phyloP scores from a whole-genome alignment of 2,888 invertebrate genomes.

The Pollenia labialis region DNA sequence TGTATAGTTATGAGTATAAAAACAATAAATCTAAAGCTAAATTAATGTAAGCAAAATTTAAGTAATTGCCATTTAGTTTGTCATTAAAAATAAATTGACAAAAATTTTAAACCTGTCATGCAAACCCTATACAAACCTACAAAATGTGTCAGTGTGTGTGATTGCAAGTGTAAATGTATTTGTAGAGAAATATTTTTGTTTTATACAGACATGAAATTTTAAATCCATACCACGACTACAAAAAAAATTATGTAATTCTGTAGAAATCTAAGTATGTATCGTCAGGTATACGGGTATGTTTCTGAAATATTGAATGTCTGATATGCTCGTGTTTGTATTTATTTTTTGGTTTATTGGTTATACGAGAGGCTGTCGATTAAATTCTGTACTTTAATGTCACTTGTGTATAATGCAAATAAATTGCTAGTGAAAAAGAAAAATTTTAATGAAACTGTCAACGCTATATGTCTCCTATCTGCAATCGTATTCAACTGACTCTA shows the following conservation, averaged over 20 bases:
- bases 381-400: conserved; percentile 71
- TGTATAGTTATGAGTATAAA: background rate
- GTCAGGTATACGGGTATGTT: background rate
- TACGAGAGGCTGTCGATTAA: conserved; percentile 70
- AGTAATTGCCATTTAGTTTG: conserved; percentile 41
- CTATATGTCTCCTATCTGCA: conserved; percentile 59
- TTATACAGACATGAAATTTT: conserved; percentile 10
- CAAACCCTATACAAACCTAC: conserved; percentile 26
- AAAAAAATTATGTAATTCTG: background rate
- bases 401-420: conserved; percentile 74
- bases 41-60: conserved; percentile 29
- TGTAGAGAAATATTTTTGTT: no score
- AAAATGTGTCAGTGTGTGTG: background rate
- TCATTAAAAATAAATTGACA: background rate
- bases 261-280: background rate
- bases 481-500: conserved; percentile 46
- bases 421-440: conserved; percentile 72
- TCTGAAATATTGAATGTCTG: conserved; percentile 40
- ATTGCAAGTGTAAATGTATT: no score
- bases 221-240: background rate
- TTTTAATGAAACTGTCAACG: conserved; percentile 76
- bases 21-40: conserved; percentile 4
- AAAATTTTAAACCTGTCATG: background rate
- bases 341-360: conserved; percentile 61
- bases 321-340: no score